Evolutionary conservation across 2,888 invertebrate genomes (phyloP), one percentile per base, ranked within the genome.

Genomic region (Oligia latruncula): DNA sequence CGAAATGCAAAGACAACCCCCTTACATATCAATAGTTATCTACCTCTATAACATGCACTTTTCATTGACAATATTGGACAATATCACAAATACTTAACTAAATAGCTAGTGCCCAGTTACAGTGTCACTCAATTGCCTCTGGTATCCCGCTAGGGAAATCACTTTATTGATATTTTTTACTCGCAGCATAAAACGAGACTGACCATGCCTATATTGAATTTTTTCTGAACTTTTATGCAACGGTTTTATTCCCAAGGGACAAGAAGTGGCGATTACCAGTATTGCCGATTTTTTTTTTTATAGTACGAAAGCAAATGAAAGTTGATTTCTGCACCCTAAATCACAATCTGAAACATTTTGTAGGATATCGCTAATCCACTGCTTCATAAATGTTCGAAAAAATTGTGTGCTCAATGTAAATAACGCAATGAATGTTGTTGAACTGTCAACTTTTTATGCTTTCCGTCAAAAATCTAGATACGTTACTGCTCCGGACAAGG

Each of bases 121-220:
- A 64, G 17, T 23, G 40, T 23, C 29, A 65, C 17, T 58, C 17
- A 40, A 71, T 81, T 49, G 58, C 65, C 46, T 49, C n/a, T 46
- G 55, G 17, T 5, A 6, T 46, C 20, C 35, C 81, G 2, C 81
- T 8, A 43, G 79, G 79, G 81, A 80, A 80, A 80, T 81, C 55
- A 80, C 9, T 73, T 66, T 66, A 79, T 65, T 81, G 40, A 65
- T 72, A 79, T 72, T 81, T 77, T 71, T 58, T 58, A 58, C 65
- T 72, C 73, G 15, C 46, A 9, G 29, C 13, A 49, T 58, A 72
- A 29, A 65, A 72, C 23, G 23, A 46, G 20, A 46, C 20, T 20
- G 43, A 64, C 46, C 62, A 46, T 80, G 70, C 23, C 49, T 67
- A 13, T n/a, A 20, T 46, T 64, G 5, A 23, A 35, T 46, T 70